Evolutionary conservation across 23 tunicate genomes (phyloP).

Genomic region (Botrylloides violaceus): DNA sequence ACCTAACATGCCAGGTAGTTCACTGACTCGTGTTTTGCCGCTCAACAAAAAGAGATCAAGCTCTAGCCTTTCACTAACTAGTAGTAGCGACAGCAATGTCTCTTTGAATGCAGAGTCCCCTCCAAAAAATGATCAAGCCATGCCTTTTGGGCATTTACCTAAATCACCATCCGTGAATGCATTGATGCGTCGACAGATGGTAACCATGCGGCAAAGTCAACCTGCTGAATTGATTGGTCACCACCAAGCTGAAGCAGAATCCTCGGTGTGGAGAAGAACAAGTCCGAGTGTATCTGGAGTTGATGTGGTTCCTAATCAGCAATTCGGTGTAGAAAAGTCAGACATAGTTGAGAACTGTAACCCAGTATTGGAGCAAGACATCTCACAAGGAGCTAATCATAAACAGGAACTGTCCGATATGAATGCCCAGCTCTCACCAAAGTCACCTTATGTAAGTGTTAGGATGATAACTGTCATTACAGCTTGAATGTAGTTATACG

Average conservation of each 20-base stretch:
- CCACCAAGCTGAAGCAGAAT: neutral
- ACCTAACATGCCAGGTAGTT: too few relatives aligned
- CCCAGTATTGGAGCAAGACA: too few relatives aligned
- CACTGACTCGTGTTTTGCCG: neutral
- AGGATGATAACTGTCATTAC: too few relatives aligned
- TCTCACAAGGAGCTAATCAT: too few relatives aligned
- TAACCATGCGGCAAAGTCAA: slow-evolving; percentile 14
- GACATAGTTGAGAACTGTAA: too few relatives aligned
- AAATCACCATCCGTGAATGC: slow-evolving; percentile 55
- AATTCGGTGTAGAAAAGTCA: too few relatives aligned
- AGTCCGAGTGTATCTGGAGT: slow-evolving; percentile 19
- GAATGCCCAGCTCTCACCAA: too few relatives aligned
- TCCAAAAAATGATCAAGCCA: slow-evolving; percentile 15
- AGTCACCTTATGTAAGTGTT: too few relatives aligned
- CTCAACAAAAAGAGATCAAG: slow-evolving; percentile 7
- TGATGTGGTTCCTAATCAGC: too few relatives aligned
- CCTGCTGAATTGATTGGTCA: neutral
- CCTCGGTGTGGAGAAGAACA: slow-evolving; percentile 32
- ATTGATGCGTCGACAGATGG: neutral
- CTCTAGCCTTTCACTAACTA: slow-evolving; percentile 65
- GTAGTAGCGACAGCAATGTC: slow-evolving; percentile 49
- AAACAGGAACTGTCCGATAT: too few relatives aligned
- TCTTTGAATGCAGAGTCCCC: slow-evolving; percentile 15
- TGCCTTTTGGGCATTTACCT: slow-evolving; percentile 39
- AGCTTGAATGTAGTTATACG: too few relatives aligned